Evolutionary conservation across 2,797 vertebrate species (phyloP).

Genomic region (Urocyon cinereoargenteus): DNA sequence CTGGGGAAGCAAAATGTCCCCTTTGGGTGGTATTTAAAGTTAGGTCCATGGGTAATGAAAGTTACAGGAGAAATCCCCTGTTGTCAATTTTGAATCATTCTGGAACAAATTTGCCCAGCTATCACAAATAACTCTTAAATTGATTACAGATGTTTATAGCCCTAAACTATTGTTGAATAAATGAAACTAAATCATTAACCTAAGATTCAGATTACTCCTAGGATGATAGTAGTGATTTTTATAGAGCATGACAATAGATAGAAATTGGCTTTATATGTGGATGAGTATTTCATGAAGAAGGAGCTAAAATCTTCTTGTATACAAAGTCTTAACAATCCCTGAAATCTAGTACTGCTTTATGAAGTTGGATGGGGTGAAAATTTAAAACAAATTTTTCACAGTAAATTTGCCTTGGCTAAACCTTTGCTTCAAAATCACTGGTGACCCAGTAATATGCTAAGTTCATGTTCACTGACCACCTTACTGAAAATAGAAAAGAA

Average conservation of each 20-base stretch:
- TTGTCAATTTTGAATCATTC: slow-evolving; percentile 67
- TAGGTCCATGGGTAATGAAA: slow-evolving; percentile 57
- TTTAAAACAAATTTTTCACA: slow-evolving; percentile 14
- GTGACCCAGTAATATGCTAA: not conserved
- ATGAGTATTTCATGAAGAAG: not conserved
- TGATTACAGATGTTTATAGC: slow-evolving; percentile 68
- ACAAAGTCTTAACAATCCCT: not conserved
- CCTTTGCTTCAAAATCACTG: slow-evolving; percentile 33
- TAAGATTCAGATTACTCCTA: slow-evolving; percentile 54
- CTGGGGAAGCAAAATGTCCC: not conserved
- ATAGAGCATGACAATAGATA: not conserved
- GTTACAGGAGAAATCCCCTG: slow-evolving; percentile 34
- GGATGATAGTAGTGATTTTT: slow-evolving; percentile 33
- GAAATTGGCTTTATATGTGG: not conserved
- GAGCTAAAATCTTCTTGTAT: not conserved
- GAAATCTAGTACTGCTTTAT: not conserved
- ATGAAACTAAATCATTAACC: slow-evolving; percentile 61
- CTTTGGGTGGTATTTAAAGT: slow-evolving; percentile 55
- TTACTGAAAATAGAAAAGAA: not conserved
- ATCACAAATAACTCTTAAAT: slow-evolving; percentile 73
- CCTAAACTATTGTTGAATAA: slow-evolving; percentile 54
- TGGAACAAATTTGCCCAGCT: slow-evolving; percentile 62
- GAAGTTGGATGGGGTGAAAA: not conserved
- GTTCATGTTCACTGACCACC: not conserved
- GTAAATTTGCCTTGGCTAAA: not conserved